Evolutionary conservation across 2,888 invertebrate species (phyloP).

Genomic region (Cataglyphis livida): DNA sequence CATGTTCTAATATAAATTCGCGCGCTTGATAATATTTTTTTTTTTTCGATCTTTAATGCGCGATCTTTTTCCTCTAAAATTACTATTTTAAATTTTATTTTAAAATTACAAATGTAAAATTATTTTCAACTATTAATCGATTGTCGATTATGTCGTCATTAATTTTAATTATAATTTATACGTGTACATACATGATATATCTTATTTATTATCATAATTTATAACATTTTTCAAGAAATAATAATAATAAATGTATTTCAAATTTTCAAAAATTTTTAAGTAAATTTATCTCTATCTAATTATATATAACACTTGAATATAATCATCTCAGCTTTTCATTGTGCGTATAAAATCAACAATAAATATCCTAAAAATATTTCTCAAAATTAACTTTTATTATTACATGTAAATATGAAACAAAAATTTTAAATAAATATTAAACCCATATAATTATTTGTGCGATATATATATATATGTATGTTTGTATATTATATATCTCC

Average conservation of each 20-base stretch:
- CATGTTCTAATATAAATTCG: constrained; percentile 4
- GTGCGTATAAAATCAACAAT: constrained; percentile 5
- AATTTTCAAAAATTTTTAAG: neutral
- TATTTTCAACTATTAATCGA: constrained; percentile 4
- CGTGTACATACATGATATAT: neutral
- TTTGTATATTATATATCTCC: neutral
- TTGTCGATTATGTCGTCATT: neutral
- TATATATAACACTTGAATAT: too few species aligned
- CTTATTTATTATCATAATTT: neutral
- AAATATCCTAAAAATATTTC: constrained; percentile 9
- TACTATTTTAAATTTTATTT: constrained; percentile 3
- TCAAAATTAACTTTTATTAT: constrained; percentile 22
- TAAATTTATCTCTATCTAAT: neutral
- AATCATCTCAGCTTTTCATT: neutral
- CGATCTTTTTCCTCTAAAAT: neutral
- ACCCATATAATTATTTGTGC: neutral
- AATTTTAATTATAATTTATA: neutral
- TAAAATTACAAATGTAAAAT: constrained; percentile 3
- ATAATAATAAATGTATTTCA: neutral
- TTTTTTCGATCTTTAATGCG: neutral
- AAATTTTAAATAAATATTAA: neutral
- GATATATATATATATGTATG: neutral
- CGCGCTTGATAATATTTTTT: neutral
- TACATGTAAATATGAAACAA: neutral
- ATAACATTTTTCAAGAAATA: neutral